These are phyloP conservation scores for Lepidurus couesii DNA, from an alignment of 1,140 invertebrate species.

Conservation along the genomic window DNA sequence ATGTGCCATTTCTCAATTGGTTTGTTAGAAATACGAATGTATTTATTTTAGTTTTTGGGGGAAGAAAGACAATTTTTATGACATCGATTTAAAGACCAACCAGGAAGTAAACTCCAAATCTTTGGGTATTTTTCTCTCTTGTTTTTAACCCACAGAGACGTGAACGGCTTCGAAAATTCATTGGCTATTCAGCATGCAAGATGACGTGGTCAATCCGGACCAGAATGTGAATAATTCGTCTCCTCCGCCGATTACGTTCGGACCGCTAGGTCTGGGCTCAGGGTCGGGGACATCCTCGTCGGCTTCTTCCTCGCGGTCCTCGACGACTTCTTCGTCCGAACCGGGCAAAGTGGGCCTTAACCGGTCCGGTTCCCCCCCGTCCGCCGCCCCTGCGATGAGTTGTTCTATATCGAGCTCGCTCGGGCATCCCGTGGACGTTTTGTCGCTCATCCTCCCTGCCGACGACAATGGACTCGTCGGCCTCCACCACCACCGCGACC, in stretches of 20 bases:
- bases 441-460: constrained; percentile 1
- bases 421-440: not conserved
- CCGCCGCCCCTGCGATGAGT: not conserved
- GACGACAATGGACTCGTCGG: constrained; percentile 13
- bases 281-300: constrained; percentile 16
- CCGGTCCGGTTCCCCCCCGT: not conserved
- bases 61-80: too few species aligned
- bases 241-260: not conserved
- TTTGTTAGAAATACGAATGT: too few species aligned
- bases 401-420: constrained; percentile 21
- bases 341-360: not conserved
- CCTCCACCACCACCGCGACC: not conserved
- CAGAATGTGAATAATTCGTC: constrained; percentile 19
- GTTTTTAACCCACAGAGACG: not conserved
- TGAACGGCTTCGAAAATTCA: not conserved
- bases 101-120: too few species aligned
- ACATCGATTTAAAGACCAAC: too few species aligned
- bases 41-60: too few species aligned
- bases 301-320: not conserved
- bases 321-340: not conserved
- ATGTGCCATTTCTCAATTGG: too few species aligned
- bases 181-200: constrained; percentile 17
- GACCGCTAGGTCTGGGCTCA: not conserved
- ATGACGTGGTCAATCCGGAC: constrained; percentile 17
- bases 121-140: not conserved